These are phyloP conservation scores for Setophaga petechia DNA, from an alignment of 2,113 vertebrate genomes.

Conservation along the genomic window DNA sequence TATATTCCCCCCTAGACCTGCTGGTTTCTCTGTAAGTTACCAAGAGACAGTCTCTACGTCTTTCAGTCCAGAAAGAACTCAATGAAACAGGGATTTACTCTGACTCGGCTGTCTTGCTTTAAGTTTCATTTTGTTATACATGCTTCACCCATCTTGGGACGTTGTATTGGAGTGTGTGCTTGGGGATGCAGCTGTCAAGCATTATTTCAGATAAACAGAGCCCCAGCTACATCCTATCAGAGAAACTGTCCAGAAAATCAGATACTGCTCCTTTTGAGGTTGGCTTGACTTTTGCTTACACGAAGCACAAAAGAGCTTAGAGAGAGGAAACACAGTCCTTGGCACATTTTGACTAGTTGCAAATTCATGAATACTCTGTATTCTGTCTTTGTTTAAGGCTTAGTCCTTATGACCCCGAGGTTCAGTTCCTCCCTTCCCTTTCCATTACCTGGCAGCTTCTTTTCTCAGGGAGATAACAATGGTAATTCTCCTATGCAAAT, in stretches of 20 bases:
- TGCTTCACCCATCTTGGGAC: slow-evolving; percentile 40
- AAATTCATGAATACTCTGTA: slow-evolving; percentile 33
- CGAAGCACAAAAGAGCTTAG: slow-evolving; percentile 15
- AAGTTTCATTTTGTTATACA: slow-evolving; percentile 58
- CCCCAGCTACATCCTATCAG: slow-evolving; percentile 39
- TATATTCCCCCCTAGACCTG: background rate
- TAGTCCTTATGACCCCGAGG: slow-evolving; percentile 19
- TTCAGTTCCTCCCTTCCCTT: background rate
- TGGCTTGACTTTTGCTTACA: slow-evolving; percentile 43
- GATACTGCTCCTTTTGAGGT: slow-evolving; percentile 28
- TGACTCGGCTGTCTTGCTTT: slow-evolving; percentile 41
- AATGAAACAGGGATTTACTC: slow-evolving; percentile 41
- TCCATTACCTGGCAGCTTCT: background rate
- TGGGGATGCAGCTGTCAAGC: slow-evolving; percentile 58
- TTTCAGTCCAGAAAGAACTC: slow-evolving; percentile 38
- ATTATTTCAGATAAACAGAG: slow-evolving; percentile 59
- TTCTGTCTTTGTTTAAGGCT: slow-evolving; percentile 46
- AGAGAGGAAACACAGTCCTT: background rate
- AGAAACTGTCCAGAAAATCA: slow-evolving; percentile 60
- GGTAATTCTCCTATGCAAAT: slow-evolving; percentile 39
- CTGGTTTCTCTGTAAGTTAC: slow-evolving; percentile 41
- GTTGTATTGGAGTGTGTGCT: slow-evolving; percentile 7
- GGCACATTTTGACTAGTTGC: slow-evolving; percentile 19
- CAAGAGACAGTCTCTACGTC: background rate
- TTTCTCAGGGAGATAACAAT: slow-evolving; percentile 1